These are phyloP conservation scores for Ceratosolen fusciceps DNA, from an alignment of 1,140 invertebrate species.

Conservation along the genomic window DNA sequence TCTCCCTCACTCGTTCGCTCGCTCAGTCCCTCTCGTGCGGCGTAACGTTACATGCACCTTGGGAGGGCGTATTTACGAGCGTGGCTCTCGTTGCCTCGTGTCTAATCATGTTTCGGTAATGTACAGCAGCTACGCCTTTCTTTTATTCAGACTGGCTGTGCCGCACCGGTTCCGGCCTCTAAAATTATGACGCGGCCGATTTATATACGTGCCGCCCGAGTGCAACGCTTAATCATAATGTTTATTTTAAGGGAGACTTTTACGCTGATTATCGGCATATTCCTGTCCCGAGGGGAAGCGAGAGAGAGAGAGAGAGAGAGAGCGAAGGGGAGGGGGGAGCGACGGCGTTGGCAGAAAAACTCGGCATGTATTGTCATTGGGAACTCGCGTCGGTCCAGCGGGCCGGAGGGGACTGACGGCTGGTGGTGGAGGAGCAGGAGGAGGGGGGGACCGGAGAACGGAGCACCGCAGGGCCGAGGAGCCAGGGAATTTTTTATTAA, in stretches of 20 bases:
- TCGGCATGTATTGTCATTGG: not conserved
- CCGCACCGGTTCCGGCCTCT: not conserved
- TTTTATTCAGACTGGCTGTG: conserved; percentile 6
- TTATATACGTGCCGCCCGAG: not conserved
- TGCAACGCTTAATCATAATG: conserved; percentile 18
- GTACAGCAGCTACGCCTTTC: conserved; percentile 28
- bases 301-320: not conserved
- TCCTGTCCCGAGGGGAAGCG: no score
- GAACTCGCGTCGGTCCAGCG: no score
- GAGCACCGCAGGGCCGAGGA: no score
- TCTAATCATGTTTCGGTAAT: conserved; percentile 43
- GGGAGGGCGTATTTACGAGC: conserved; percentile 45
- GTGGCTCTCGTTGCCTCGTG: not conserved
- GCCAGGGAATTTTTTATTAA: conserved; percentile 44
- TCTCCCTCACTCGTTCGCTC: not conserved
- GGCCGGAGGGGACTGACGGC: no score
- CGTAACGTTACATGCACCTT: conserved; percentile 30
- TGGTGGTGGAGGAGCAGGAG: no score
- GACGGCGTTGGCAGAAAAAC: not conserved
- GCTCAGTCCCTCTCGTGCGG: not conserved
- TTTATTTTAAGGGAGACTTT: conserved; percentile 43
- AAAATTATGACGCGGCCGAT: conserved; percentile 10
- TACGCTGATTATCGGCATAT: conserved; percentile 42
- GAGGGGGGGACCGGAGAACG: no score
- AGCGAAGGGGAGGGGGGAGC: not conserved